Percentiles rank a stretch among this genome's conserved stretches.
phyloP scores from a whole-genome alignment of 2,888 invertebrate species.

The Willowsia nigromaculata region DNA sequence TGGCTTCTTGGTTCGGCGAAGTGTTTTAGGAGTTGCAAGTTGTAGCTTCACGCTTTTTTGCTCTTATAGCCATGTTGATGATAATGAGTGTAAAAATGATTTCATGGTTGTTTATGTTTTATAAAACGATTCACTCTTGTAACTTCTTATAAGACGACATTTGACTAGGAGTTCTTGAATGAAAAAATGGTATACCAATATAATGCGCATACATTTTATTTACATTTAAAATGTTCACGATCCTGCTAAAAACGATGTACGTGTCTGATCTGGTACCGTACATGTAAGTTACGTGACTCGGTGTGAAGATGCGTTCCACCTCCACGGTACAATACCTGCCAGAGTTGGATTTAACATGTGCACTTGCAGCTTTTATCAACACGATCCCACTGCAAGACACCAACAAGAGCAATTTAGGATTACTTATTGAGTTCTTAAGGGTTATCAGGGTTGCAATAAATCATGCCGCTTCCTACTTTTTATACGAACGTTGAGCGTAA shows the following conservation, averaged over 20 bases:
- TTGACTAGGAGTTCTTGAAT: background rate
- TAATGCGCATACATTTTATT: background rate
- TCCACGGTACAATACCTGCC: background rate
- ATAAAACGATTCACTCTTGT: background rate
- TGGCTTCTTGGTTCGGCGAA: conserved; percentile 5
- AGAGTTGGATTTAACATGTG: background rate
- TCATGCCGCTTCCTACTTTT: conserved; percentile 50
- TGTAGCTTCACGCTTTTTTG: conserved; percentile 56
- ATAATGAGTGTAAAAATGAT: conserved; percentile 52
- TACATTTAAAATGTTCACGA: background rate
- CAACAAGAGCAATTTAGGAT: conserved; percentile 28
- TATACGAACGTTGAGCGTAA: background rate
- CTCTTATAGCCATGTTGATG: conserved; percentile 31
- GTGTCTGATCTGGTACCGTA: conserved; percentile 64
- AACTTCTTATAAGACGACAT: background rate
- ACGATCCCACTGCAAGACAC: background rate
- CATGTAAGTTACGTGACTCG: conserved; percentile 60
- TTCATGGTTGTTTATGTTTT: conserved; percentile 20
- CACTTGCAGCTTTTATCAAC: conserved; percentile 4
- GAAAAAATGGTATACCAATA: background rate
- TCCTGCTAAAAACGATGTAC: conserved; percentile 43
- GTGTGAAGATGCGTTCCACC: background rate
- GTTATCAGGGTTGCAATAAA: conserved; percentile 72
- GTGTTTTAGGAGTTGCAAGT: background rate
- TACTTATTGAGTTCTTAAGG: conserved; percentile 68